Base-by-base conservation (phyloP, 2,888 invertebrate genomes). In the Neria commutata region DNA sequence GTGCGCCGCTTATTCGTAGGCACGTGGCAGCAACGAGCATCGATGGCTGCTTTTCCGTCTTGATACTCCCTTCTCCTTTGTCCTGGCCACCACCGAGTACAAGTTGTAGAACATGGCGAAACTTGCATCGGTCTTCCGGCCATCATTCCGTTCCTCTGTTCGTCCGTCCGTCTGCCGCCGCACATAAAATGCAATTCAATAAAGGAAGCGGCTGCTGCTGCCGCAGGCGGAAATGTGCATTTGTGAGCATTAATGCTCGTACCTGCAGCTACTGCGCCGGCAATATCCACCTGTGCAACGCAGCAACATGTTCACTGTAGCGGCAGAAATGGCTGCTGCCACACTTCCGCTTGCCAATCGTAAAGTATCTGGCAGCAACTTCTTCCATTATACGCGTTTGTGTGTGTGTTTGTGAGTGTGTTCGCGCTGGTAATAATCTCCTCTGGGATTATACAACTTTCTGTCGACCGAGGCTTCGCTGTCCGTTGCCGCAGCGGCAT, bases 111-210 rank as follows among this genome's bases (percentile, higher is more conserved):
- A n/a, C n/a, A n/a, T n/a, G n/a, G n/a, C n/a, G n/a, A n/a, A n/a
- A n/a, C n/a, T n/a, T n/a, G n/a, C n/a, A n/a, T n/a, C n/a, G n/a
- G n/a, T n/a, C n/a, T n/a, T n/a, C n/a, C n/a, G n/a, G n/a, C n/a
- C n/a, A n/a, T n/a, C n/a, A n/a, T n/a, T n/a, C n/a, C n/a, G n/a
- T n/a, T n/a, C n/a, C 29, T 29, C 29, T 11, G 6, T 11, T 29
- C 29, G 6, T 37, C 37, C 37, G n/a, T 37, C 37, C 16, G 11
- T 29, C 29, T 29, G 29, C 29, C 29, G 29, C 29, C 29, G 11
- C 29, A 29, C 72, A 70, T 72, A 72, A 72, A 72, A 72, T 71
- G 64, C 74, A 72, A 72, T 72, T 72, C 74, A 72, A 74, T 74
- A 72, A 73, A 67, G 68, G 66, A 69, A 24, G 56, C 69, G 25